Percentiles rank a stretch among this genome's conserved stretches.
Evolutionary conservation across 2,797 vertebrate genomes (phyloP).

Genomic region (Dendrocincla tyrannina): DNA sequence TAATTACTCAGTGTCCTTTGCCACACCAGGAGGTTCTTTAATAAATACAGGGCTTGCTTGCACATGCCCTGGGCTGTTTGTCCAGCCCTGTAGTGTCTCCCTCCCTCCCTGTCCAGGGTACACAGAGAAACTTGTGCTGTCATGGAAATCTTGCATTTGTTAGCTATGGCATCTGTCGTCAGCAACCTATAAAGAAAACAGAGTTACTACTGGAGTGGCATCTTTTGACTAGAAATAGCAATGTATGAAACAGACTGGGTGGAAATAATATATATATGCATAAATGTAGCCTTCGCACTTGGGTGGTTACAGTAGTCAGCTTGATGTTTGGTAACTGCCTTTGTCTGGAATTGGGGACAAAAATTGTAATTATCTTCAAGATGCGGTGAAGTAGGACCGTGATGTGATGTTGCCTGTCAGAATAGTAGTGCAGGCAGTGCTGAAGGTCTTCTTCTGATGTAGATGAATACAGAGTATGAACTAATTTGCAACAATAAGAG

Average conservation of each 20-base stretch:
- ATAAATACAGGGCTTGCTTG: neutral
- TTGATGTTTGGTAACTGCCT: neutral
- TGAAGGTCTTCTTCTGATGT: neutral
- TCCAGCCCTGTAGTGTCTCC: neutral
- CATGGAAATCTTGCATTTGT: neutral
- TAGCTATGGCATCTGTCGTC: neutral
- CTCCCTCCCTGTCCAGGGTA: neutral
- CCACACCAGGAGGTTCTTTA: neutral
- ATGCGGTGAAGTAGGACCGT: neutral
- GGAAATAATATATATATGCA: neutral
- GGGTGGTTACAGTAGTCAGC: neutral
- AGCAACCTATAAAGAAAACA: neutral
- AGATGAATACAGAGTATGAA: neutral
- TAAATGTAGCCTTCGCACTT: neutral
- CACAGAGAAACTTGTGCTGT: rapidly evolving
- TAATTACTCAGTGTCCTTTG: neutral
- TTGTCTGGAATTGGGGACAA: neutral
- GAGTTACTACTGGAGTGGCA: neutral
- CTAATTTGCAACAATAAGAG: neutral
- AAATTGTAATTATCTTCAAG: neutral
- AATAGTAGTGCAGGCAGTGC: neutral
- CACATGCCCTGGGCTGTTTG: rapidly evolving
- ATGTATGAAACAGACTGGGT: neutral
- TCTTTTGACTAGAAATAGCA: neutral
- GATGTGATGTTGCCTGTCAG: neutral